Percentiles rank a stretch among this genome's conserved stretches.
These are phyloP conservation scores for Mimumesa dahlbomi DNA, from an alignment of 2,888 invertebrate genomes.

Conservation along the genomic window DNA sequence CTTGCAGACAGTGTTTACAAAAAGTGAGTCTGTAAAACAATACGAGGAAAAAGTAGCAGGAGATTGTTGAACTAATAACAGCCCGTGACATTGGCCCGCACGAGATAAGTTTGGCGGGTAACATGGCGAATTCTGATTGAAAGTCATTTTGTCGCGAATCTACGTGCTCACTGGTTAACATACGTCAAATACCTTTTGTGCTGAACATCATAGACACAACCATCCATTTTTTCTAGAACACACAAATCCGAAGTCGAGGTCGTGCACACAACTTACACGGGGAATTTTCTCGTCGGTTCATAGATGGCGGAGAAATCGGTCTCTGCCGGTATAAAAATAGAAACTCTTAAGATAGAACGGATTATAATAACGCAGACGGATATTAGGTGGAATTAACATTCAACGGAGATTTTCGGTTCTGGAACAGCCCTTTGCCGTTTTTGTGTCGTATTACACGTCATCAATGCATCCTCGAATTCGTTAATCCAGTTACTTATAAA, in stretches of 20 bases:
- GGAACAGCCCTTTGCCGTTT: too few relatives aligned
- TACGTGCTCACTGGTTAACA: background rate
- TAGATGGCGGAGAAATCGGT: slow-evolving; percentile 61
- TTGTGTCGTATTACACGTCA: too few relatives aligned
- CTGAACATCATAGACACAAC: slow-evolving; percentile 53
- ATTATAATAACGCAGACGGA: slow-evolving; percentile 35
- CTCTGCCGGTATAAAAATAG: slow-evolving; percentile 64
- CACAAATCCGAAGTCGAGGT: slow-evolving; percentile 63
- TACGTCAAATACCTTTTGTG: slow-evolving; percentile 51
- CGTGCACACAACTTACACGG: slow-evolving; percentile 40
- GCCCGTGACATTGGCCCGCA: slow-evolving; percentile 23
- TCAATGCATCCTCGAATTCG: too few relatives aligned
- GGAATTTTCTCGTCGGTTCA: slow-evolving; percentile 44
- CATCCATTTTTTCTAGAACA: slow-evolving; percentile 66
- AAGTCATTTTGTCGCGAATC: too few relatives aligned
- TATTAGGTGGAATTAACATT: background rate
- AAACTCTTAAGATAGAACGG: slow-evolving; percentile 52
- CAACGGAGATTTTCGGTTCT: too few relatives aligned
- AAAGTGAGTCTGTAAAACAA: background rate
- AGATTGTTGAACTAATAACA: slow-evolving; percentile 17
- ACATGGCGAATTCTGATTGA: too few relatives aligned
- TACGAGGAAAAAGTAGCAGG: slow-evolving; percentile 5
- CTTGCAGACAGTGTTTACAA: background rate
- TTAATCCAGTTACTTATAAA: too few relatives aligned
- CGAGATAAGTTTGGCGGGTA: too few relatives aligned